Evolutionary conservation across 2,113 vertebrate species (phyloP).

Genomic region (Passer montanus): DNA sequence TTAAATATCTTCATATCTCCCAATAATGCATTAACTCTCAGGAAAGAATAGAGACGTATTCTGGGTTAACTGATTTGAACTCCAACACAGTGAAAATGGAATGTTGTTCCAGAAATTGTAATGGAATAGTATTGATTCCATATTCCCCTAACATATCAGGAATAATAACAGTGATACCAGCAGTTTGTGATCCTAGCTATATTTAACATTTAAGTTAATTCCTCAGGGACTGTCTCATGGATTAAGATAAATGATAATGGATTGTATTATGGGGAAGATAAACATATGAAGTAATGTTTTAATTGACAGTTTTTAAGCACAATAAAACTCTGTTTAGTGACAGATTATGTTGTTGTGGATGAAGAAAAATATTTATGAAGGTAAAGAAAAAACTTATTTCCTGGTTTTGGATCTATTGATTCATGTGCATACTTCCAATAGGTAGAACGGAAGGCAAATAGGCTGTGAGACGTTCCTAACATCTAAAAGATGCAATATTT

Average conservation of each 20-base stretch:
- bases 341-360: neutral
- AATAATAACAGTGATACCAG: neutral
- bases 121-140: neutral
- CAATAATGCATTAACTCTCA: neutral
- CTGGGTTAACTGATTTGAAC: neutral
- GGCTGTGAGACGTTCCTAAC: neutral
- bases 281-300: neutral
- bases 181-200: neutral
- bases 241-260: neutral
- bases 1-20: neutral
- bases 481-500: neutral
- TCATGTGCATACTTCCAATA: neutral
- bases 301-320: neutral
- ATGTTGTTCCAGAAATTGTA: neutral
- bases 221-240: neutral
- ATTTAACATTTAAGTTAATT: neutral
- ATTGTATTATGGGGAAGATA: neutral
- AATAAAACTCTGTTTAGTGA: neutral
- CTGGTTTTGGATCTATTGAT: neutral
- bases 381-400: neutral
- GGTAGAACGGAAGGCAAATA: neutral
- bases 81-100: neutral
- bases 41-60: neutral
- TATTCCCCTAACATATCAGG: neutral
- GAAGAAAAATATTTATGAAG: neutral